phyloP scores from a whole-genome alignment of 2,113 vertebrate genomes.

The Scomber colias region DNA sequence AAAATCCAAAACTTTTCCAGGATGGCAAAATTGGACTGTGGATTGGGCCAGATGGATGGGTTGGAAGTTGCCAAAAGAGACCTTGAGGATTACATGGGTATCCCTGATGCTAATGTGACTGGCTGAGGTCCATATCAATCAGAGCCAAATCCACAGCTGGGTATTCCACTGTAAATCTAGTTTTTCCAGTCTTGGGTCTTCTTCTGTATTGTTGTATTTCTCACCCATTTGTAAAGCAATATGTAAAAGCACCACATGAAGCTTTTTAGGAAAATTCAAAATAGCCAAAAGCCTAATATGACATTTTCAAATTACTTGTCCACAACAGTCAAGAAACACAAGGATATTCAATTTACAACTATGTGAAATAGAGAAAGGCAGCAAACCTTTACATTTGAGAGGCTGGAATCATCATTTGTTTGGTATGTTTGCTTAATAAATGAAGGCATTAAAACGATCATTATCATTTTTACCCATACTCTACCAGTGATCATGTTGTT shows the following conservation, averaged over 20 bases:
- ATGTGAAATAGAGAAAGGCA: no score
- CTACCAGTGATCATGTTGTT: neutral
- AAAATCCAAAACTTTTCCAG: constrained; percentile 52
- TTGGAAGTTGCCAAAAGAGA: constrained; percentile 18
- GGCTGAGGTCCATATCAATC: constrained; percentile 30
- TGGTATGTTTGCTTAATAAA: no score
- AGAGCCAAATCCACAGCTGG: constrained; percentile 61
- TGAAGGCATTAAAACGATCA: neutral
- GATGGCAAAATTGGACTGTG: constrained; percentile 35
- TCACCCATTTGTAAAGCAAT: neutral
- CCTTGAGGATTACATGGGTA: constrained; percentile 53
- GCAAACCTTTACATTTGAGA: no score
- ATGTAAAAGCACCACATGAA: neutral
- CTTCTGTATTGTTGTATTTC: neutral
- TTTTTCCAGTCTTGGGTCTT: constrained; percentile 6
- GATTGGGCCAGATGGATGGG: constrained; percentile 25
- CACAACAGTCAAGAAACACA: no score
- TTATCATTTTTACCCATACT: neutral
- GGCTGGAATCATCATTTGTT: no score
- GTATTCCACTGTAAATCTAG: constrained; percentile 21
- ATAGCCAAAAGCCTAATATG: no score
- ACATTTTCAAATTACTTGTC: no score
- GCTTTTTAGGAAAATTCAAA: neutral
- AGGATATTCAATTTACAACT: no score
- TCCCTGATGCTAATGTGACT: constrained; percentile 33